phyloP scores from a whole-genome alignment of 2,113 vertebrate genomes.

The Cryptomyrus ogoouensis region DNA sequence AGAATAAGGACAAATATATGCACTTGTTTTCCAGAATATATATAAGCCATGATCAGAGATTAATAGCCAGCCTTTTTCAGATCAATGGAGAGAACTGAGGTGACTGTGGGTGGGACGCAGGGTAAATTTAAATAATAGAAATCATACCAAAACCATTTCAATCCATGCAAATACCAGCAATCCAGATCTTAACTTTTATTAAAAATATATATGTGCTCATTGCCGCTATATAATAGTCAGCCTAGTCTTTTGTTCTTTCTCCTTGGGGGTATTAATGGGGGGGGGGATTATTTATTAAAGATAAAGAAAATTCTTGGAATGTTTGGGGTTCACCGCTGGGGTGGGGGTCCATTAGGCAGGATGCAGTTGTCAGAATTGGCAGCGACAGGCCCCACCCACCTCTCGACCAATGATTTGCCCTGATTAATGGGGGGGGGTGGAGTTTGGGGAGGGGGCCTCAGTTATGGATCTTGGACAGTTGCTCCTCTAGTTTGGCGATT shows the following conservation, averaged over 20 bases:
- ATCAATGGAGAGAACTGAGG: neutral
- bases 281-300: slow-evolving; percentile 54
- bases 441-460: slow-evolving; percentile 64
- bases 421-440: slow-evolving; percentile 42
- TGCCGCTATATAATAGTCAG: slow-evolving; percentile 32
- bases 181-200: slow-evolving; percentile 31
- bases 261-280: slow-evolving; percentile 54
- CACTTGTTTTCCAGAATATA: neutral
- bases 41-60: neutral
- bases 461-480: slow-evolving; percentile 81
- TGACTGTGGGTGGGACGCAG: neutral
- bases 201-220: slow-evolving; percentile 6
- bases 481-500: slow-evolving; percentile 90
- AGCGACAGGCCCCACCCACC: slow-evolving; percentile 56
- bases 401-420: slow-evolving; percentile 56
- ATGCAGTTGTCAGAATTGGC: slow-evolving; percentile 60
- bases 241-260: slow-evolving; percentile 42
- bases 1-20: neutral
- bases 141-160: neutral
- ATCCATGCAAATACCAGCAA: slow-evolving; percentile 22
- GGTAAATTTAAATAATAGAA: neutral
- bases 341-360: slow-evolving; percentile 51
- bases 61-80: neutral
- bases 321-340: slow-evolving; percentile 52
- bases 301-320: slow-evolving; percentile 69